Conservation (phyloP, 2,113 vertebrate species). For the Phrynocephalus versicolor region DNA sequence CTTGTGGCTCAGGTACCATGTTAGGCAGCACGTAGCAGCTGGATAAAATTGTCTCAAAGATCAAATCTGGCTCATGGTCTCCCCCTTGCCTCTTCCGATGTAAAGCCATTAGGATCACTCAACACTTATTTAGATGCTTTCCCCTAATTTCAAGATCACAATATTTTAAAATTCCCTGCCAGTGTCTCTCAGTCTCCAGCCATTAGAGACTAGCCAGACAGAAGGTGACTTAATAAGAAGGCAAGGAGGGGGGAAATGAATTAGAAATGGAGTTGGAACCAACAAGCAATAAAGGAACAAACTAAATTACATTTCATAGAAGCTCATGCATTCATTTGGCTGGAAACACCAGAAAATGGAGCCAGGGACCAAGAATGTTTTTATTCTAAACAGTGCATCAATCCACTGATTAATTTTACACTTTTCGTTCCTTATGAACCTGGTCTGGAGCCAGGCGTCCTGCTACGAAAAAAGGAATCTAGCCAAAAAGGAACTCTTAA, state of each 20-base stretch:
- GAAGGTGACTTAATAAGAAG: conserved; percentile 53
- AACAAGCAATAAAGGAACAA: conserved; percentile 68
- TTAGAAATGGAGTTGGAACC: conserved; percentile 61
- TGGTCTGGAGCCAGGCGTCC: conserved; percentile 56
- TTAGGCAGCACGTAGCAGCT: background rate
- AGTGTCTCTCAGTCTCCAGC: fast-evolving
- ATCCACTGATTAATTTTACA: conserved; percentile 71
- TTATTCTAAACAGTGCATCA: conserved; percentile 70
- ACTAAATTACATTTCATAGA: conserved; percentile 67
- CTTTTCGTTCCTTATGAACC: conserved; percentile 70
- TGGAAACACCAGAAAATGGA: conserved; percentile 58
- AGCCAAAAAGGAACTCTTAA: conserved; percentile 69
- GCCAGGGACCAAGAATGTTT: conserved; percentile 59
- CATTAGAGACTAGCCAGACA: conserved; percentile 48
- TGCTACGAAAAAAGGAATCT: conserved; percentile 62
- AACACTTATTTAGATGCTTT: fast-evolving
- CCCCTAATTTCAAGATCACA: background rate
- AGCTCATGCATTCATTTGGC: conserved; percentile 58
- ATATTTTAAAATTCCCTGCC: background rate
- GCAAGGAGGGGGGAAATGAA: conserved; percentile 67
- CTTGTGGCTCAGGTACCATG: background rate
- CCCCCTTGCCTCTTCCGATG: background rate
- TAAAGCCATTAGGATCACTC: background rate
- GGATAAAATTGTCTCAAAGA: background rate
- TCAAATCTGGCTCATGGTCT: background rate